phyloP scores from a whole-genome alignment of 2,797 vertebrate species.

The Nothura maculosa region DNA sequence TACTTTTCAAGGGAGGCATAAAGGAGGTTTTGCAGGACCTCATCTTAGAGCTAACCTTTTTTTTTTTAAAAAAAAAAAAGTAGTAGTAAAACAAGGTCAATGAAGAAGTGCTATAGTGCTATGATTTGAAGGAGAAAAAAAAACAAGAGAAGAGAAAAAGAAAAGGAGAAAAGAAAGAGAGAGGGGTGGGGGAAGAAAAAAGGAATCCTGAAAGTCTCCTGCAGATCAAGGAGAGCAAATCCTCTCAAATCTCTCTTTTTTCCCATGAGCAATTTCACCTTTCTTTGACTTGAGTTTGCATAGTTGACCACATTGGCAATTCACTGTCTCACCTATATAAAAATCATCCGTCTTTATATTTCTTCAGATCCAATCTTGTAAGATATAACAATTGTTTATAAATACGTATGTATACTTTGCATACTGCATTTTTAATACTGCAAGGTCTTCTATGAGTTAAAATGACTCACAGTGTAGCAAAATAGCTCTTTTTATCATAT shows the following conservation, averaged over 20 bases:
- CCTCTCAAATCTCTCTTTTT: background rate
- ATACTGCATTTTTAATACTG: background rate
- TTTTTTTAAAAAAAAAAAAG: background rate
- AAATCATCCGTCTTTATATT: background rate
- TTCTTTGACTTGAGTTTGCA: background rate
- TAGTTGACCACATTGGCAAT: background rate
- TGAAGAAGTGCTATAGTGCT: background rate
- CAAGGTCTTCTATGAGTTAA: background rate
- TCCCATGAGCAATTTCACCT: background rate
- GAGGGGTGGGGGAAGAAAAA: no score
- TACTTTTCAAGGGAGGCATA: background rate
- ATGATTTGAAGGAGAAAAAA: background rate
- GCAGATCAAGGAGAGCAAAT: background rate
- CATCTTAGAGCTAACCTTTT: background rate
- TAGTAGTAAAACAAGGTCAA: background rate
- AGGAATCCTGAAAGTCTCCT: no score
- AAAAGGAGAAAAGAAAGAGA: no score
- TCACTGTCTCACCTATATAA: background rate
- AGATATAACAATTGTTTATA: background rate
- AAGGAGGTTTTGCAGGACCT: background rate
- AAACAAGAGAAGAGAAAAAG: no score
- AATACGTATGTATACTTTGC: background rate
- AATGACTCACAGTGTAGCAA: background rate
- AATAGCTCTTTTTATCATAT: background rate
- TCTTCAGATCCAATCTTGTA: background rate